These are phyloP conservation scores for Andrena cerasifolii DNA, from an alignment of 1,140 invertebrate species.

Conservation along the genomic window DNA sequence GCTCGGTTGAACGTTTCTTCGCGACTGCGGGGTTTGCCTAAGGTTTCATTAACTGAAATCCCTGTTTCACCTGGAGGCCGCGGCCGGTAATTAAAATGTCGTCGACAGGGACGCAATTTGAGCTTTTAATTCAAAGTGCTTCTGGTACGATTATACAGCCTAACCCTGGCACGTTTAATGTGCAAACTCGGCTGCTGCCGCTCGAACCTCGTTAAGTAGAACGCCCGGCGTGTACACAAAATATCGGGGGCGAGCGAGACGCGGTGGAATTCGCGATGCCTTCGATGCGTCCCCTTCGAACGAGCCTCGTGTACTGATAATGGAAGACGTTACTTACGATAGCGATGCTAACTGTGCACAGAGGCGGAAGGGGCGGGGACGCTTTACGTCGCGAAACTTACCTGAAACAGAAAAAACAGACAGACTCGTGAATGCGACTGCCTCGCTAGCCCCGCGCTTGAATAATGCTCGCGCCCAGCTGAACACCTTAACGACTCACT, in stretches of 20 bases:
- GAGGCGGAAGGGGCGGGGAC: background rate
- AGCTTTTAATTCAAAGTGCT: constrained; percentile 44
- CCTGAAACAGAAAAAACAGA: constrained; percentile 55
- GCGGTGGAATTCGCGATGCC: too few species aligned
- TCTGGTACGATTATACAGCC: background rate
- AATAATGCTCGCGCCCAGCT: constrained; percentile 21
- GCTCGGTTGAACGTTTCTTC: constrained; percentile 18
- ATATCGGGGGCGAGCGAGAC: constrained; percentile 8
- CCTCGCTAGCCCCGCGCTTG: constrained; percentile 28
- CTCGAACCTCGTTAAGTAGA: constrained; percentile 20
- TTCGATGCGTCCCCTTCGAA: constrained; percentile 48
- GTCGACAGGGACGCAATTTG: constrained; percentile 38
- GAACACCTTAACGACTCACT: constrained; percentile 47
- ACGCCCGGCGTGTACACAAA: background rate
- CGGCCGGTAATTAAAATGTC: constrained; percentile 42
- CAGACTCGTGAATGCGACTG: constrained; percentile 27
- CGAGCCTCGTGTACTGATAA: constrained; percentile 48
- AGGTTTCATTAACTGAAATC: constrained; percentile 50
- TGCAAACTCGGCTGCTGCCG: background rate
- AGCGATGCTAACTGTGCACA: constrained; percentile 34
- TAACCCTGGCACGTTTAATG: constrained; percentile 9
- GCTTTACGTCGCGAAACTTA: constrained; percentile 40
- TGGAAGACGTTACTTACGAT: constrained; percentile 58
- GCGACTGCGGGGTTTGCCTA: constrained; percentile 1
- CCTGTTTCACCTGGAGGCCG: constrained; percentile 29